Evolutionary conservation across 2,797 vertebrate genomes (phyloP), one percentile per base, ranked within the genome.

Genomic region (Galago senegalensis): DNA sequence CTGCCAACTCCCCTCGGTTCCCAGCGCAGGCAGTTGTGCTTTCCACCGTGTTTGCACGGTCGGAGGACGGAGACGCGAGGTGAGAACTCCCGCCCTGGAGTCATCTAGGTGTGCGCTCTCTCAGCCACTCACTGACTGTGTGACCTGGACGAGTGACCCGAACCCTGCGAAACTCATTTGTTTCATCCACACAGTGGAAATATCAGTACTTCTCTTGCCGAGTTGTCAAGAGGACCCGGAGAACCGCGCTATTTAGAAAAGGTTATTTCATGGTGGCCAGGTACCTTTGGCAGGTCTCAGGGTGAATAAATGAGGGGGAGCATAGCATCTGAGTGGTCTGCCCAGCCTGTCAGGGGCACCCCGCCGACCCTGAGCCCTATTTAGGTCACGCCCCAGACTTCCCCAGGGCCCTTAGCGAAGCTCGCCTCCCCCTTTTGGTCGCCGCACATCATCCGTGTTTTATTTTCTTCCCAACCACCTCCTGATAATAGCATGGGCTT

Each of bases 271-370:
- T 0, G 17, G 40, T n/a, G 25, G 58, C 34, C 4, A 23, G 27
- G 65, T 25, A 40, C 17, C 23, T n/a, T 8, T 18, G 69, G 65
- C 21, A 31, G 76, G 5, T 27, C 81, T 63, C 84, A 3, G 77
- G 43, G 37, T 23, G 29, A 27, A 18, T 43, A 34, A n/a, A 61
- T 46, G 18, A 58, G 7, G 17, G 60, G 29, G 27, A 16, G 1
- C 37, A n/a, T 1, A 29, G 27, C 34, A 2, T 18, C 46, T 1
- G 29, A 58, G 58, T 65, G 27, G 43, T 67, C 63, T 3, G 46
- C 17, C 49, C 11, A 3, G 1, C 34, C 3, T 0, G 31, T 3
- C 9, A 31, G 3, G 18, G 20, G 34, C 70, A 13, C 13, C 58
- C 0, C 20, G 12, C 3, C 17, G 7, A 4, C 17, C 20, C 11